Evolutionary conservation across 2,888 invertebrate genomes (phyloP).

Genomic region (Aelia acuminata): DNA sequence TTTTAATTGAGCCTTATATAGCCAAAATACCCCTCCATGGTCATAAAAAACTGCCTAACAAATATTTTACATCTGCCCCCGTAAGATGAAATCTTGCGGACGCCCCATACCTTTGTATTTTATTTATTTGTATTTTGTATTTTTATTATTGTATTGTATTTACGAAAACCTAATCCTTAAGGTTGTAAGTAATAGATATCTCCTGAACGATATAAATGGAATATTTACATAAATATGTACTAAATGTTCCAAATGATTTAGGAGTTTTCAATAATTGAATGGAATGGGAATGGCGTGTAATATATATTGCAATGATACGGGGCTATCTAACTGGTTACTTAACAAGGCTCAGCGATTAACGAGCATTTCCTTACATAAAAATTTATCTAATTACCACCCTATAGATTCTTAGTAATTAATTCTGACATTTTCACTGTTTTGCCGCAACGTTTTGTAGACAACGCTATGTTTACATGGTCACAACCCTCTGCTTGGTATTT

Average conservation of each 20-base stretch:
- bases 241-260: background rate
- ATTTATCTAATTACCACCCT: background rate
- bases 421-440: constrained; percentile 21
- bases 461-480: background rate
- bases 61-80: too few relatives aligned
- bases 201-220: too few relatives aligned
- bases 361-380: constrained; percentile 30
- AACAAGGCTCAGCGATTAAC: constrained; percentile 15
- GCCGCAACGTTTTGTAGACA: background rate
- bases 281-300: background rate
- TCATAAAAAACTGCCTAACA: too few relatives aligned
- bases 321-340: background rate
- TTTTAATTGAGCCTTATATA: too few relatives aligned
- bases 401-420: constrained; percentile 21
- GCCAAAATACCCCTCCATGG: too few relatives aligned
- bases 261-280: background rate
- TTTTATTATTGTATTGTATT: too few relatives aligned
- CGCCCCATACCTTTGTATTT: too few relatives aligned
- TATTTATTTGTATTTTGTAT: too few relatives aligned
- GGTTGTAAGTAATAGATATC: too few relatives aligned
- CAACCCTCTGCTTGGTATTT: background rate
- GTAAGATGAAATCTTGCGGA: too few relatives aligned
- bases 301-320: background rate
- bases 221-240: too few relatives aligned
- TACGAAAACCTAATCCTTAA: too few relatives aligned